Evolutionary conservation across 2,797 vertebrate species (phyloP).

Genomic region (Liasis olivaceus): DNA sequence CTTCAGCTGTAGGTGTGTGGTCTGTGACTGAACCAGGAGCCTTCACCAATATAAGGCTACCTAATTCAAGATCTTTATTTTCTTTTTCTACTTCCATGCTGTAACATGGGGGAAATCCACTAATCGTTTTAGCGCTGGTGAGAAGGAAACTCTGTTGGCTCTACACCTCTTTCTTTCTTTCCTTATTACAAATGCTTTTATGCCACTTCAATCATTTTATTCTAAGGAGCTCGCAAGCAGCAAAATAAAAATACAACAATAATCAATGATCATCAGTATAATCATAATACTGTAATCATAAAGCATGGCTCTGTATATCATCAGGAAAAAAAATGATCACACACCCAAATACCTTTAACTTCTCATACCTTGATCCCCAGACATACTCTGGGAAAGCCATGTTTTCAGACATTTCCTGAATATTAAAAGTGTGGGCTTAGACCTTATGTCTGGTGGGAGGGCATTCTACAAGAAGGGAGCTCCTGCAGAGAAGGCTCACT

Average conservation of each 20-base stretch:
- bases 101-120: no score
- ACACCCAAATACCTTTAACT: not conserved
- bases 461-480: no score
- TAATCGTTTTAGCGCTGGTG: no score
- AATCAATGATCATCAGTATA: not conserved
- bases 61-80: no score
- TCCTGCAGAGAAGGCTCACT: no score
- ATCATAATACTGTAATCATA: not conserved
- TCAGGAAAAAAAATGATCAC: not conserved
- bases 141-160: no score
- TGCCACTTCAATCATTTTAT: not conserved
- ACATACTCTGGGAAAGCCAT: not conserved
- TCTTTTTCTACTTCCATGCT: no score
- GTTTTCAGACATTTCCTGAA: not conserved
- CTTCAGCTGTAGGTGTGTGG: not conserved
- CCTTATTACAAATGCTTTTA: not conserved
- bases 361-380: not conserved
- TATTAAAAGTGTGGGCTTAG: not conserved
- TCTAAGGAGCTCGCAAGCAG: not conserved
- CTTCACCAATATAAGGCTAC: not conserved
- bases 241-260: not conserved
- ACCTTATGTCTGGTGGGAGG: no score
- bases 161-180: not conserved
- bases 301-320: not conserved
- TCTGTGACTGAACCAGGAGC: not conserved